Conservation (phyloP, 2,888 invertebrate genomes). For the Stegana nigrithorax region DNA sequence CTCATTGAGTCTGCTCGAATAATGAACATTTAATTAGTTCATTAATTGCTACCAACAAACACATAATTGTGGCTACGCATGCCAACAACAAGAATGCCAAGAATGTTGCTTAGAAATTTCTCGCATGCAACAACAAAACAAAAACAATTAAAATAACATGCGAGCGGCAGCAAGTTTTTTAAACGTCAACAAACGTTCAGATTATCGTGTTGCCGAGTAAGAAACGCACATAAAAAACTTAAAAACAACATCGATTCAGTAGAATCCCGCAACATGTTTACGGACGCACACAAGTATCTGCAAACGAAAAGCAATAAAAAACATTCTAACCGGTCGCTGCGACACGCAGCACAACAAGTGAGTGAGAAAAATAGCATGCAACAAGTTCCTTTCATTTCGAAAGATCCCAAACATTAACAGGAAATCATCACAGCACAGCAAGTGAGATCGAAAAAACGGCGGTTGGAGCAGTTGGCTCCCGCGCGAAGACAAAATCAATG, state of each 20-base stretch:
- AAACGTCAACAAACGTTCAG: neutral
- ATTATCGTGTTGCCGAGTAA: conserved; percentile 10
- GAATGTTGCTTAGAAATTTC: neutral
- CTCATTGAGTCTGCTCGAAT: too few relatives aligned
- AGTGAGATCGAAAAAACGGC: conserved; percentile 37
- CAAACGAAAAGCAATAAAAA: too few relatives aligned
- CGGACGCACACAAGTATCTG: too few relatives aligned
- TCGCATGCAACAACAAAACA: conserved; percentile 9
- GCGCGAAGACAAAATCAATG: neutral
- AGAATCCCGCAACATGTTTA: conserved; percentile 5
- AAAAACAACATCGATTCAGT: neutral
- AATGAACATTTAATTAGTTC: conserved; percentile 11
- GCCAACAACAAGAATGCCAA: neutral
- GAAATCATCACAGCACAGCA: conserved; percentile 58
- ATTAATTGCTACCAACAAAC: neutral
- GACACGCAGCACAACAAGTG: neutral
- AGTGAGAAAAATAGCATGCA: conserved; percentile 45
- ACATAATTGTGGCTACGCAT: too few relatives aligned
- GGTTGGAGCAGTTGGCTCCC: conserved; percentile 10
- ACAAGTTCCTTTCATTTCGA: conserved; percentile 58
- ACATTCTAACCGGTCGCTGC: neutral
- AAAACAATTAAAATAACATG: conserved; percentile 6
- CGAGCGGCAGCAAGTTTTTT: neutral
- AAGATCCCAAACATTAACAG: conserved; percentile 59
- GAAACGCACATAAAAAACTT: neutral